Evolutionary conservation across 2,888 invertebrate genomes (phyloP).

Genomic region (Aspidapion aeneum): DNA sequence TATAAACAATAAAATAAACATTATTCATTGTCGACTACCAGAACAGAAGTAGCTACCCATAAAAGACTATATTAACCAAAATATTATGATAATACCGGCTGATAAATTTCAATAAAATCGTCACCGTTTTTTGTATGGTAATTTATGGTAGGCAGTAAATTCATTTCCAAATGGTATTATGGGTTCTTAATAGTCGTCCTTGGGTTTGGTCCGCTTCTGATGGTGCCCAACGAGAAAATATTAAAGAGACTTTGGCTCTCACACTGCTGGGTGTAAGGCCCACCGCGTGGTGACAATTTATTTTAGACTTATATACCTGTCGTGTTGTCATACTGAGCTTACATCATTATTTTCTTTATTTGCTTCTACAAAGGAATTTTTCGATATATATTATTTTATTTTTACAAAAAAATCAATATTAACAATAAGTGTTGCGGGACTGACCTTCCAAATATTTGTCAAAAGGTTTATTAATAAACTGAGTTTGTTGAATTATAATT

Average conservation of each 20-base stretch:
- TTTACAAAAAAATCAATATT: too few relatives aligned
- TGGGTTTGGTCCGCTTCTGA: background rate
- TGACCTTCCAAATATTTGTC: too few relatives aligned
- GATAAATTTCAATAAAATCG: constrained; percentile 39
- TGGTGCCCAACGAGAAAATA: background rate
- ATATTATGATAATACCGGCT: constrained; percentile 24
- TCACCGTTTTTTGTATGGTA: constrained; percentile 33
- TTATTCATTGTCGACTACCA: constrained; percentile 1
- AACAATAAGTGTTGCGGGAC: too few relatives aligned
- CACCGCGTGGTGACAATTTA: background rate
- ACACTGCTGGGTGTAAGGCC: too few relatives aligned
- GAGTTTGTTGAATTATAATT: too few relatives aligned
- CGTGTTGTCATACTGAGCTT: too few relatives aligned
- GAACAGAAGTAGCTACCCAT: background rate
- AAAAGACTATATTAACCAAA: constrained; percentile 13
- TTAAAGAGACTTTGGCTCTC: background rate
- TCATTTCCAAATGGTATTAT: constrained; percentile 28
- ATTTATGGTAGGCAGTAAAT: constrained; percentile 34
- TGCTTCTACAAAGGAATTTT: too few relatives aligned
- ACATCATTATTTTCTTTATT: too few relatives aligned
- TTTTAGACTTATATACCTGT: background rate
- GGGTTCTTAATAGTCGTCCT: background rate
- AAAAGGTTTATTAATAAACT: too few relatives aligned
- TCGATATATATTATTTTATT: too few relatives aligned
- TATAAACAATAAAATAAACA: too few relatives aligned